Evolutionary conservation across 2,888 invertebrate species (phyloP), one percentile per base, ranked within the genome.

Genomic region (Cryptocephalus moraei): DNA sequence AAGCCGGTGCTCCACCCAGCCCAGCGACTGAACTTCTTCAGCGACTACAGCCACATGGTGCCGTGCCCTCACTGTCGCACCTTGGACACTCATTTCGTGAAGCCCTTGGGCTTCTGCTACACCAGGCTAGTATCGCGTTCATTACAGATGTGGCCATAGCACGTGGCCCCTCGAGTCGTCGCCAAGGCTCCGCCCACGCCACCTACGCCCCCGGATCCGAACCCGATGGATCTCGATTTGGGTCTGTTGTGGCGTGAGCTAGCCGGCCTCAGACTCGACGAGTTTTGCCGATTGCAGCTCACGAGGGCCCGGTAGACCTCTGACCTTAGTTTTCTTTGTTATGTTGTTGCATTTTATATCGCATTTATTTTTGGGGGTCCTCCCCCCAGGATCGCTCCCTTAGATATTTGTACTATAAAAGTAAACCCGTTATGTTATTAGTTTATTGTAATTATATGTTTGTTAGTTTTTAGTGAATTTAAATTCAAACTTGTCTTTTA

Each of bases 41-140:
- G 92, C 62, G 93, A 95, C 75, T 95, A 94, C 77, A 91, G 91
- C 67, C 91, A 90, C 68, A 82, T 86, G 62, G 82, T 91, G 66
- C 83, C 87, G 59, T 96, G 96, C 73, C 91, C 91, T 34, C 88
- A 88, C 71, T 96, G 95, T 77, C 83, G 86, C 62, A 81, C 84
- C 45, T 78, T 86, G 62, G 95, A 95, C 74, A 87, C 88, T 47
- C 95, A 96, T 76, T 95, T 95, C 76, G 91, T 94, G 60, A 93
- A 93, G 76, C 88, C 91, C 45, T 76, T 95, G 65, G 76, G 80
- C 55, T 82, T 83, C 72, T 89, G 89, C 76, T 91, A 85, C 79
- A 81, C 85, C 63, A 84, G 86, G 73, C 82, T 82, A 75, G 75
- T 59, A 53, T 56, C 61, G 53, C 66, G 69, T 48, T 49, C 66